These are phyloP conservation scores for Lasius fuliginosus DNA, from an alignment of 2,888 invertebrate species.

Conservation along the genomic window DNA sequence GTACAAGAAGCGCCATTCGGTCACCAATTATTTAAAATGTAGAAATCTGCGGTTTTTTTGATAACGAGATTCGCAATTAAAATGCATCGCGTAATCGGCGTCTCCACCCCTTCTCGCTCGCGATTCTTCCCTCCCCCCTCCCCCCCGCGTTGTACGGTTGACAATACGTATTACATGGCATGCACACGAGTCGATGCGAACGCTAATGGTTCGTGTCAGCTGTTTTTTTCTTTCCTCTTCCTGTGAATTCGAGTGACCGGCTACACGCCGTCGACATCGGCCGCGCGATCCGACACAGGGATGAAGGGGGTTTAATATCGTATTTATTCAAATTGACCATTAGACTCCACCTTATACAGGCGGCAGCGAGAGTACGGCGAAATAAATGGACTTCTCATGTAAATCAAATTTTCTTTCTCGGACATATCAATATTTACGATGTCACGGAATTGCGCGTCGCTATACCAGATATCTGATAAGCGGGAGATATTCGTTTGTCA, in stretches of 20 bases:
- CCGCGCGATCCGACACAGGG: background rate
- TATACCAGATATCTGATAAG: slow-evolving; percentile 35
- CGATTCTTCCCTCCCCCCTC: background rate
- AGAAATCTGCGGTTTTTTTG: slow-evolving; percentile 15
- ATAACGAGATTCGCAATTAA: slow-evolving; percentile 32
- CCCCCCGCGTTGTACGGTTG: slow-evolving; percentile 40
- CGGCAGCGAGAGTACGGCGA: background rate
- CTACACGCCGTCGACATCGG: slow-evolving; percentile 68
- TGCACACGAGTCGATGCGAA: slow-evolving; percentile 68
- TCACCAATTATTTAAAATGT: slow-evolving; percentile 13
- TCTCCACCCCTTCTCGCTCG: background rate
- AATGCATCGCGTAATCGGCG: slow-evolving; percentile 35
- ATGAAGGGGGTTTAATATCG: slow-evolving; percentile 69
- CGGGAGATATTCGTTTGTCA: background rate
- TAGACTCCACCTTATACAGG: slow-evolving; percentile 54
- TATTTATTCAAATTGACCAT: slow-evolving; percentile 77
- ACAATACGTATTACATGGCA: slow-evolving; percentile 59
- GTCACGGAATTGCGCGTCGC: slow-evolving; percentile 57
- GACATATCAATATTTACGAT: slow-evolving; percentile 69
- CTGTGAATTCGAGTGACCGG: slow-evolving; percentile 64
- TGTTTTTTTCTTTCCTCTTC: slow-evolving; percentile 69
- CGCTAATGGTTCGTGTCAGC: slow-evolving; percentile 68
- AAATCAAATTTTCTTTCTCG: slow-evolving; percentile 69
- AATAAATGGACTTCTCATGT: slow-evolving; percentile 74
- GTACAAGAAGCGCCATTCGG: slow-evolving; percentile 5